phyloP scores from a whole-genome alignment of 2,797 vertebrate species.

The Pangasius sanitwongsei region DNA sequence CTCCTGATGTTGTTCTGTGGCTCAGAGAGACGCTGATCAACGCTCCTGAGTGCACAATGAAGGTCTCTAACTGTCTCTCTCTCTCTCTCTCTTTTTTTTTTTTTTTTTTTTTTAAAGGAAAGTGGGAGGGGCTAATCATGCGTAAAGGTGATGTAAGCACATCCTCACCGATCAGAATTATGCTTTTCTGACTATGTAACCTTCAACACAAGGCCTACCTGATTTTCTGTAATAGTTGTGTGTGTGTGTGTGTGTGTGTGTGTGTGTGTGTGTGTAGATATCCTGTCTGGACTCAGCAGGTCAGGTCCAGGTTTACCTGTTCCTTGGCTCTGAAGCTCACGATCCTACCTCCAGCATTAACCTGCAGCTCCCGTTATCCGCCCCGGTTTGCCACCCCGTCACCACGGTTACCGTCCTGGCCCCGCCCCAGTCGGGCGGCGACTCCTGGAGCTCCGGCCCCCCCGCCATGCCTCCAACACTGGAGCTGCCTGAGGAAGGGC shows the following conservation, averaged over 20 bases:
- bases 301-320: constrained; percentile 82
- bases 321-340: constrained; percentile 73
- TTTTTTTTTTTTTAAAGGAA: not conserved
- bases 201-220: not conserved
- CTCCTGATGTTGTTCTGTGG: constrained; percentile 82
- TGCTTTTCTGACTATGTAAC: not conserved
- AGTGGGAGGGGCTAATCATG: not conserved
- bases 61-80: constrained; percentile 71
- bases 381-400: constrained; percentile 64
- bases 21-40: constrained; percentile 81
- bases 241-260: not conserved
- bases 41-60: constrained; percentile 83
- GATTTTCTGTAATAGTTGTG: not conserved
- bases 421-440: not conserved
- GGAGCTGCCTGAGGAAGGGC: constrained; percentile 74
- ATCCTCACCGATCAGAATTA: not conserved
- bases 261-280: constrained; percentile 72
- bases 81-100: not conserved
- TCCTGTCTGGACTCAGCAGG: constrained; percentile 74
- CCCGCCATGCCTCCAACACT: constrained; percentile 61
- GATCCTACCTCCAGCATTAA: constrained; percentile 82
- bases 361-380: constrained; percentile 74
- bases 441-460: accelerated
- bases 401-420: not conserved
- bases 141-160: not conserved